Evolutionary conservation across 2,888 invertebrate species (phyloP).

Genomic region (Augiades crinisus): DNA sequence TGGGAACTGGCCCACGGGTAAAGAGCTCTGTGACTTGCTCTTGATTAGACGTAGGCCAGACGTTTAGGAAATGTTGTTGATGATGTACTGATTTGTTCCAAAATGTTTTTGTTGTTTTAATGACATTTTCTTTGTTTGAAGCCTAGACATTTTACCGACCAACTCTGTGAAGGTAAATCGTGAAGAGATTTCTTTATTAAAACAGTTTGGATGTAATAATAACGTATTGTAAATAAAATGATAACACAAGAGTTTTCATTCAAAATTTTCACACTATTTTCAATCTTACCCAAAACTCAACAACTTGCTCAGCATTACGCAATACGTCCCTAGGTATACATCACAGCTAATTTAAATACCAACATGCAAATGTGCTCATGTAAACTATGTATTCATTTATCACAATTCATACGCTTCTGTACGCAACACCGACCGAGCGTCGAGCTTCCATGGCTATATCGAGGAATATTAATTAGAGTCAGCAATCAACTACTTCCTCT

Average conservation of each 20-base stretch:
- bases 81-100: background rate
- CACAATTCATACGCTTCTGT: conserved; percentile 21
- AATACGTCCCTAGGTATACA: background rate
- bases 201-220: too few species aligned
- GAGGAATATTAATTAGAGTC: conserved; percentile 35
- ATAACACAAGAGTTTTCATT: too few species aligned
- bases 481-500: conserved; percentile 40
- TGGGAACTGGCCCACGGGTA: conserved; percentile 57
- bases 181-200: too few species aligned
- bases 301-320: background rate
- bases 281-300: too few species aligned
- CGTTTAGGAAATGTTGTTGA: conserved; percentile 31
- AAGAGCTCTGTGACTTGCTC: conserved; percentile 29
- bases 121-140: background rate
- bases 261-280: too few species aligned
- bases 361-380: conserved; percentile 5
- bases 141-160: too few species aligned
- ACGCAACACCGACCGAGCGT: conserved; percentile 21
- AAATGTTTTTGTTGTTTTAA: too few species aligned
- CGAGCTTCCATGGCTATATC: conserved; percentile 22
- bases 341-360: background rate
- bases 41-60: conserved; percentile 46
- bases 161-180: too few species aligned
- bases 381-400: conserved; percentile 13
- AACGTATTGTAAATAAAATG: too few species aligned